Conservation (phyloP, 1,140 invertebrate species). For the Apocrypta bakeri region DNA sequence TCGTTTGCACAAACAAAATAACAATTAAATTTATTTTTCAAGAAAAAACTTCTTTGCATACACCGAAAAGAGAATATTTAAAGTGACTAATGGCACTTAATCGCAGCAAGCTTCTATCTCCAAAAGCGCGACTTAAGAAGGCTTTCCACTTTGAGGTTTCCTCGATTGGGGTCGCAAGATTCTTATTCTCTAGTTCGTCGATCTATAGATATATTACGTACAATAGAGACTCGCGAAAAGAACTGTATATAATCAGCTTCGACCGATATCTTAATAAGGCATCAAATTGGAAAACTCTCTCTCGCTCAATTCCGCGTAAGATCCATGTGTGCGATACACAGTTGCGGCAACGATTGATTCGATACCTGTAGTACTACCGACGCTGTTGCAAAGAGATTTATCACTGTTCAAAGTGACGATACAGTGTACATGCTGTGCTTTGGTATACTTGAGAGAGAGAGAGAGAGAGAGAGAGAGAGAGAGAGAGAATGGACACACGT, state of each 20-base stretch:
- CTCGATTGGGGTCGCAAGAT: constrained; percentile 53
- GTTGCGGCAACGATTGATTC: constrained; percentile 30
- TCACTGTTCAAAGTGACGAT: constrained; percentile 18
- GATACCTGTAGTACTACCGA: neutral
- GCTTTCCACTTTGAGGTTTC: constrained; percentile 39
- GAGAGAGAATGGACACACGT: too few species aligned
- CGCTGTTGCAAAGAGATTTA: constrained; percentile 31
- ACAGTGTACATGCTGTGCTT: neutral
- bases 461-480: too few species aligned
- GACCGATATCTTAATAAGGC: constrained; percentile 59
- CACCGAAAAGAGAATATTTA: neutral
- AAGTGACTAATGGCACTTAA: neutral
- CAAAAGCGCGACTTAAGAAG: neutral
- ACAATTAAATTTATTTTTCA: too few species aligned
- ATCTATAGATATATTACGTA: neutral
- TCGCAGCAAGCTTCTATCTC: neutral
- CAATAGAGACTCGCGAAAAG: constrained; percentile 3
- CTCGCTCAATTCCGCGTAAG: neutral
- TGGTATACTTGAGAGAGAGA: neutral
- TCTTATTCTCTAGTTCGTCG: constrained; percentile 47
- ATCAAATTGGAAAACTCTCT: constrained; percentile 39
- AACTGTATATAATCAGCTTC: neutral
- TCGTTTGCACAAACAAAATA: too few species aligned
- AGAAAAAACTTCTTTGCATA: too few species aligned
- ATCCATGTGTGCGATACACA: neutral